phyloP scores from a whole-genome alignment of 2,888 invertebrate genomes.

The Patella depressa region DNA sequence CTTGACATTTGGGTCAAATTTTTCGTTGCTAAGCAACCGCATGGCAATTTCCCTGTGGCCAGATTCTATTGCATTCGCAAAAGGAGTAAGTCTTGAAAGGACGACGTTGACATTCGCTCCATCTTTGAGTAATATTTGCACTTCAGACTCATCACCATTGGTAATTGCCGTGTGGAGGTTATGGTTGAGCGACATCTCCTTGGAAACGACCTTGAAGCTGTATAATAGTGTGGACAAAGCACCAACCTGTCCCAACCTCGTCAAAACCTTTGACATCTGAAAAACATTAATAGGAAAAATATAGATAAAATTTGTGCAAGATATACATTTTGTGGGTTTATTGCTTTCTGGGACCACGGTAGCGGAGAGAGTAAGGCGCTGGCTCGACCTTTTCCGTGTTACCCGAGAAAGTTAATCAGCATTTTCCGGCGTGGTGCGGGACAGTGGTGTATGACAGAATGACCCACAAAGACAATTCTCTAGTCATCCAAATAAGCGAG shows the following conservation, averaged over 20 bases:
- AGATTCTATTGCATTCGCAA: slow-evolving; percentile 32
- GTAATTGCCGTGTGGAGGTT: slow-evolving; percentile 24
- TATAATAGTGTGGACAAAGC: neutral
- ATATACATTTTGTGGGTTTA: too few relatives aligned
- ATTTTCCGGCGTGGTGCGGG: too few relatives aligned
- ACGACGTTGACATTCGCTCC: slow-evolving; percentile 34
- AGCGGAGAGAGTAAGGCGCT: too few relatives aligned
- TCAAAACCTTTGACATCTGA: too few relatives aligned
- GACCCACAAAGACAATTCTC: too few relatives aligned
- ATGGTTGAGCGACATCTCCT: slow-evolving; percentile 11
- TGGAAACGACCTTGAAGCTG: neutral
- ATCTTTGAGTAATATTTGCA: slow-evolving; percentile 10
- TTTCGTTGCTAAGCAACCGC: slow-evolving; percentile 20
- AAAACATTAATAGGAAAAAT: too few relatives aligned
- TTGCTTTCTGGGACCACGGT: too few relatives aligned
- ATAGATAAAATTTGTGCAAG: too few relatives aligned
- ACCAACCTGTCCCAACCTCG: neutral
- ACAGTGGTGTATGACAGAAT: too few relatives aligned
- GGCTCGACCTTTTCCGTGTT: too few relatives aligned
- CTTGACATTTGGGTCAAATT: slow-evolving; percentile 32
- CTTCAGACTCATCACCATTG: slow-evolving; percentile 15
- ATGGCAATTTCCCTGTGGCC: slow-evolving; percentile 19
- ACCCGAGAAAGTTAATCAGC: too few relatives aligned
- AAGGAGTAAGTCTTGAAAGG: slow-evolving; percentile 33
- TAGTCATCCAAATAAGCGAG: too few relatives aligned